Conservation (phyloP, 1,140 invertebrate genomes). For the Drosophila yakuba region DNA sequence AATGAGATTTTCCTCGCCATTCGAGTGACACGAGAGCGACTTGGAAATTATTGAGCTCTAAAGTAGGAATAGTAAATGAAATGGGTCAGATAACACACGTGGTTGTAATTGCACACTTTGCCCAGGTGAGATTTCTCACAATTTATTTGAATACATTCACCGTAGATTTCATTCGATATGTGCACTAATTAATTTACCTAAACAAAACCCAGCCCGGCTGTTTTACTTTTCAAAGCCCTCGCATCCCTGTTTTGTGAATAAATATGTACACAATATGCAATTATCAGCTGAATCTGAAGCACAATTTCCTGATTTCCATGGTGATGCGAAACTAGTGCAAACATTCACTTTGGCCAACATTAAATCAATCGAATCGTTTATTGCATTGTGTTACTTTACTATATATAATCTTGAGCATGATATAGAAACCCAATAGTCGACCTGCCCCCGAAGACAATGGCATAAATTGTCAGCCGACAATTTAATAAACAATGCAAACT, state of each 20-base stretch:
- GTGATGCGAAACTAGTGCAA: constrained; percentile 5
- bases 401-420: constrained; percentile 8
- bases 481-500: constrained; percentile 66
- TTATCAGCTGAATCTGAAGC: constrained; percentile 3
- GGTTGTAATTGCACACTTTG: not conserved
- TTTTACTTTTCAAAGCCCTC: not conserved
- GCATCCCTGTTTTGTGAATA: not conserved
- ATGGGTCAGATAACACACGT: too few species aligned
- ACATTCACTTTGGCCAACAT: constrained; percentile 20
- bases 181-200: not conserved
- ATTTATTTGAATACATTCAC: not conserved
- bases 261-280: constrained; percentile 21
- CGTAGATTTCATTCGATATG: not conserved
- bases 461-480: constrained; percentile 74
- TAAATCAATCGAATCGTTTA: constrained; percentile 39
- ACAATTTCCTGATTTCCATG: constrained; percentile 21
- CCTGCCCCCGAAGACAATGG: not conserved
- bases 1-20: constrained; percentile 44
- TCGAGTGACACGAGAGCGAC: constrained; percentile 12
- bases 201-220: too few species aligned
- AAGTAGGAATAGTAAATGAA: not conserved
- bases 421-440: not conserved
- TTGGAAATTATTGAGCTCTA: constrained; percentile 1
- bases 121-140: not conserved
- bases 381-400: constrained; percentile 18